Percentiles rank a stretch among this genome's conserved stretches.
These are phyloP conservation scores for Scarus forsteni DNA, from an alignment of 2,797 vertebrate species.

Conservation along the genomic window DNA sequence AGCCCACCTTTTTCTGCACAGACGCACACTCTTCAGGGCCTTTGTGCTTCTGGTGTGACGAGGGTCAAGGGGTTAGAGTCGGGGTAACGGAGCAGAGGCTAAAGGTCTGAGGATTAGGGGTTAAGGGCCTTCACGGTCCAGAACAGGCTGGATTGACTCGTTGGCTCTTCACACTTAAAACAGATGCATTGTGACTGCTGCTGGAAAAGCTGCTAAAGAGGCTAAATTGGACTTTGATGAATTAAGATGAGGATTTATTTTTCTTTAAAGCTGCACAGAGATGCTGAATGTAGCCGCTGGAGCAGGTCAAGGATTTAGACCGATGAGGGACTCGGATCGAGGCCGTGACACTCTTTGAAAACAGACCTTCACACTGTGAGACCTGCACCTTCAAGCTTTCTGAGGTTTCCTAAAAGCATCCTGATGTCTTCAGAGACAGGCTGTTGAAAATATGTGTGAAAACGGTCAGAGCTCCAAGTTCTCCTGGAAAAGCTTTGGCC, in stretches of 20 bases:
- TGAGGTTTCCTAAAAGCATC: conserved; percentile 35
- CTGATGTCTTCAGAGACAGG: conserved; percentile 21
- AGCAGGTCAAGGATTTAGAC: not conserved
- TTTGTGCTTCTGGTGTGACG: conserved; percentile 58
- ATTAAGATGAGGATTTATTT: conserved; percentile 7
- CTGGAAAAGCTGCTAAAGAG: conserved; percentile 17
- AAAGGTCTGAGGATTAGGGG: conserved; percentile 61
- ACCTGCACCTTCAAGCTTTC: conserved; percentile 5
- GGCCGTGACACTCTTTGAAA: conserved; percentile 11
- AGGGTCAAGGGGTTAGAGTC: conserved; percentile 57
- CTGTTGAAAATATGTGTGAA: conserved; percentile 46
- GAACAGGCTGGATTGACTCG: conserved; percentile 36
- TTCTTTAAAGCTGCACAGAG: not conserved
- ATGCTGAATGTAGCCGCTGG: conserved; percentile 2
- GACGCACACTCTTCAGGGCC: conserved; percentile 25
- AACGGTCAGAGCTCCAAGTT: conserved; percentile 48
- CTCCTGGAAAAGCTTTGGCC: conserved; percentile 32
- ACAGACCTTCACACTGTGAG: not conserved
- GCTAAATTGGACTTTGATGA: conserved; percentile 21
- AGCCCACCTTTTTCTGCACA: conserved; percentile 47
- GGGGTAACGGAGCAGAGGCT: conserved; percentile 46
- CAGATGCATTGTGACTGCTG: conserved; percentile 36
- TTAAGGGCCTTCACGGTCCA: conserved; percentile 56
- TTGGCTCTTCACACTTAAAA: conserved; percentile 43
- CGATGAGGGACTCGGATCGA: conserved; percentile 14